phyloP scores from a whole-genome alignment of 1,140 invertebrate species.

The Panagrolaimus sp. region DNA sequence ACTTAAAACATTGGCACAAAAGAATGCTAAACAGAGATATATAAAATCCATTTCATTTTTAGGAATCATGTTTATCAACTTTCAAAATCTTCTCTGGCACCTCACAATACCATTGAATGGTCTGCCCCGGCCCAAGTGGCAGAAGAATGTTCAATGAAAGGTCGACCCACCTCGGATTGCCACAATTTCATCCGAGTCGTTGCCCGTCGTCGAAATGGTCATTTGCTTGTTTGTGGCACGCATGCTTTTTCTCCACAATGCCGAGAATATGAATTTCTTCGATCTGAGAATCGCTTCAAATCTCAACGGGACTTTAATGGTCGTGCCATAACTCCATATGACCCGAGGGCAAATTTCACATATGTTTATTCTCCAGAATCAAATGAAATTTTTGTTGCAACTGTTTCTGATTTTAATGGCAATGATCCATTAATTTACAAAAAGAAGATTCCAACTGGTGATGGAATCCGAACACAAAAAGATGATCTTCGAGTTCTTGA shows the following conservation, averaged over 20 bases:
- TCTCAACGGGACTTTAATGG: conserved; percentile 38
- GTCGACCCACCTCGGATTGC: conserved; percentile 78
- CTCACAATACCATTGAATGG: conserved; percentile 71
- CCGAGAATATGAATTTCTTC: conserved; percentile 67
- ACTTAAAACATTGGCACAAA: too few species aligned
- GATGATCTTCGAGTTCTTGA: conserved; percentile 52
- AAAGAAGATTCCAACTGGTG: conserved; percentile 36
- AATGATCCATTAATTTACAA: conserved; percentile 58
- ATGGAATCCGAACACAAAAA: conserved; percentile 44
- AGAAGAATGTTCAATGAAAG: conserved; percentile 78
- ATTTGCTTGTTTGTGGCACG: conserved; percentile 81
- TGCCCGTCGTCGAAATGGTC: conserved; percentile 70
- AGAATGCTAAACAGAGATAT: too few species aligned
- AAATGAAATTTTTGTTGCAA: conserved; percentile 55
- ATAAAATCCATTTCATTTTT: too few species aligned
- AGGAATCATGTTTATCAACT: conserved; percentile 2
- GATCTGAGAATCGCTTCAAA: conserved; percentile 21
- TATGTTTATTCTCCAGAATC: conserved; percentile 47
- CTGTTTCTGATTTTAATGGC: conserved; percentile 57
- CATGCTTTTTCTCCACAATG: conserved; percentile 88
- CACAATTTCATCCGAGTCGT: conserved; percentile 88
- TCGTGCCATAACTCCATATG: conserved; percentile 55
- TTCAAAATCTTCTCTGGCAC: neutral
- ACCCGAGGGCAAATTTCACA: conserved; percentile 57
- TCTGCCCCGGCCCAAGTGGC: conserved; percentile 73